Conservation (phyloP, 2,113 vertebrate species). For the Lonchura striata region DNA sequence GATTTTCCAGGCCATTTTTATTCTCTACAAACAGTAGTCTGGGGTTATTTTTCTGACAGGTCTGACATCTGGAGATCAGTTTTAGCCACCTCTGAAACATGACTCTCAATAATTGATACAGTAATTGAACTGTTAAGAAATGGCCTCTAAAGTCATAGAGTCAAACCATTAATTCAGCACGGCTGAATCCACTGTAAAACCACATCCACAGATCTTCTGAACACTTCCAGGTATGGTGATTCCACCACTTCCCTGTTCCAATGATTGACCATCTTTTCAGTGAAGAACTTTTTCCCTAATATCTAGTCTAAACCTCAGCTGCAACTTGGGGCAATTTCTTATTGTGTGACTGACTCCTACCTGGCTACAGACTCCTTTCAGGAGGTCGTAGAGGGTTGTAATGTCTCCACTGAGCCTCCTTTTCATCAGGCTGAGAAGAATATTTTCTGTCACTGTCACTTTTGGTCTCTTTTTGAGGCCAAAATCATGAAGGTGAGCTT, state of each 20-base stretch:
- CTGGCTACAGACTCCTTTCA: neutral
- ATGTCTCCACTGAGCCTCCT: neutral
- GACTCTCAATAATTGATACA: neutral
- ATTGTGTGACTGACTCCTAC: neutral
- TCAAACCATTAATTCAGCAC: neutral
- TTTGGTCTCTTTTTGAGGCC: neutral
- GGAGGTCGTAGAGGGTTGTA: neutral
- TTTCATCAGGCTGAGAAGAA: neutral
- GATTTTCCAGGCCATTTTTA: neutral
- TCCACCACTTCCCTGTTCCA: neutral
- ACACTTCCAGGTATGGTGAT: neutral
- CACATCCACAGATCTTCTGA: neutral
- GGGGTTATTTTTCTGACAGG: neutral
- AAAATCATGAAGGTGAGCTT: neutral
- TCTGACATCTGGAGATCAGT: neutral
- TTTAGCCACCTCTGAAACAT: neutral
- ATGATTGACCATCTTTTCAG: neutral
- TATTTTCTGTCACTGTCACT: neutral
- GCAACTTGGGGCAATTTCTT: neutral
- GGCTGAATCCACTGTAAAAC: neutral
- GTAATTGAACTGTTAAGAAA: neutral
- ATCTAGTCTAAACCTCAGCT: neutral
- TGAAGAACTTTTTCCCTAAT: neutral
- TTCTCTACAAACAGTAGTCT: neutral
- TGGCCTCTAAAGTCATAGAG: rapidly evolving